phyloP scores from a whole-genome alignment of 2,888 invertebrate genomes.

The Yponomeuta cagnagella region DNA sequence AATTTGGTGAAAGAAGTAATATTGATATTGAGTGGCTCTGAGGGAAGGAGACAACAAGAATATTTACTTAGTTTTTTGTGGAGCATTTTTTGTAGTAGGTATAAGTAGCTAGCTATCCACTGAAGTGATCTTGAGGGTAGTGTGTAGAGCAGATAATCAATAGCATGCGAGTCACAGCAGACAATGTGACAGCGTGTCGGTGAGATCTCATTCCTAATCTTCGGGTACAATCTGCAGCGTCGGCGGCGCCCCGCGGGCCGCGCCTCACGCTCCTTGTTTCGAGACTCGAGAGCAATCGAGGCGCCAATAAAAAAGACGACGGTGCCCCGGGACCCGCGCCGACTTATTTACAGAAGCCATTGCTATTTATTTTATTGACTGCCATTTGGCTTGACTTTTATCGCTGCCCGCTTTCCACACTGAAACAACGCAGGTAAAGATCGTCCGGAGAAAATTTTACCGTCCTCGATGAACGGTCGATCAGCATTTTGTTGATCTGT shows the following conservation, averaged over 20 bases:
- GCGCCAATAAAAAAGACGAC: constrained; percentile 76
- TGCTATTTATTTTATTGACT: constrained; percentile 76
- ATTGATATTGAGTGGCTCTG: constrained; percentile 45
- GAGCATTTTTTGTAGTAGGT: background rate
- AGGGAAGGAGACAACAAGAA: constrained; percentile 19
- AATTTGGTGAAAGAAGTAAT: constrained; percentile 35
- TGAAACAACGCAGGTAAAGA: constrained; percentile 66
- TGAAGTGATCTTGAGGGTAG: constrained; percentile 1
- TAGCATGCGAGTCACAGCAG: constrained; percentile 28
- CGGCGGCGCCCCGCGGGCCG: constrained; percentile 36
- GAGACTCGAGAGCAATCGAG: constrained; percentile 75
- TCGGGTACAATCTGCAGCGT: constrained; percentile 59
- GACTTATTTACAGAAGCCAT: constrained; percentile 75
- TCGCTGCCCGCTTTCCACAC: constrained; percentile 66
- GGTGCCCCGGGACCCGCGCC: constrained; percentile 63
- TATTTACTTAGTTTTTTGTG: constrained; percentile 9
- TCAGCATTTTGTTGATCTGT: background rate
- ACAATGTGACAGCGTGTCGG: constrained; percentile 42
- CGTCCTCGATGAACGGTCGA: background rate
- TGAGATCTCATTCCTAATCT: constrained; percentile 63
- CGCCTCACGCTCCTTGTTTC: constrained; percentile 62
- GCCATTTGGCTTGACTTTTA: constrained; percentile 74
- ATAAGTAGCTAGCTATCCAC: background rate
- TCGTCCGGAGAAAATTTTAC: constrained; percentile 15
- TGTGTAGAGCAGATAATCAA: constrained; percentile 23